These are phyloP conservation scores for Aporophyla nigra DNA, from an alignment of 2,888 invertebrate species.

Conservation along the genomic window DNA sequence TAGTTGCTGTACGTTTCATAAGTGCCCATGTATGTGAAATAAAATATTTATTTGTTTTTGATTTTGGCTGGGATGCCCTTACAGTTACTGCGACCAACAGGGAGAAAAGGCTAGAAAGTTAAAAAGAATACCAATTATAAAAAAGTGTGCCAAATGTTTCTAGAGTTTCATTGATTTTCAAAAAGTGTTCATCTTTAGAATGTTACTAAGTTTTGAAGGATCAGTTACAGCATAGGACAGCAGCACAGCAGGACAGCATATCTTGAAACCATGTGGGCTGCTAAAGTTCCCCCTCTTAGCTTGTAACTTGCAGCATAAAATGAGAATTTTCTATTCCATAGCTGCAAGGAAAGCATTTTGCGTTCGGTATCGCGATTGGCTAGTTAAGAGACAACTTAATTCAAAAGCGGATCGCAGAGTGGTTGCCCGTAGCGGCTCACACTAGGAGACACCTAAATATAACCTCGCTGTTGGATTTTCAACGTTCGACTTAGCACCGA, in stretches of 20 bases:
- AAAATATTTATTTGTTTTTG: too few species aligned
- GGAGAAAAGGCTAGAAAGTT: neutral
- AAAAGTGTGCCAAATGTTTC: neutral
- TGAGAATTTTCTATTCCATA: neutral
- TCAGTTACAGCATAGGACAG: neutral
- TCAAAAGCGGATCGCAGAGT: conserved; percentile 2
- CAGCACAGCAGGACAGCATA: too few species aligned
- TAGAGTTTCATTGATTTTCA: too few species aligned
- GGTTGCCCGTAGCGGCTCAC: neutral
- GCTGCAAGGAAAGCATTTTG: neutral
- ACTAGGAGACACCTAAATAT: neutral
- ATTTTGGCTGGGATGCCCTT: neutral
- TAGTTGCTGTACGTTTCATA: too few species aligned
- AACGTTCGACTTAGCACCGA: neutral
- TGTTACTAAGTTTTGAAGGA: neutral
- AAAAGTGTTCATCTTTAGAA: neutral
- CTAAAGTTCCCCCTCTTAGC: too few species aligned
- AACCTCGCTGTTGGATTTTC: neutral
- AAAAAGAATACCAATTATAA: neutral
- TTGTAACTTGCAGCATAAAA: neutral
- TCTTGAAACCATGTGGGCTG: neutral
- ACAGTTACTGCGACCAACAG: neutral
- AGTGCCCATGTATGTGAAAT: too few species aligned
- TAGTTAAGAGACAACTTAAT: conserved; percentile 15
- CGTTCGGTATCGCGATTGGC: conserved; percentile 12